These are phyloP conservation scores for Agrochola macilenta DNA, from an alignment of 2,888 invertebrate species.

Conservation along the genomic window DNA sequence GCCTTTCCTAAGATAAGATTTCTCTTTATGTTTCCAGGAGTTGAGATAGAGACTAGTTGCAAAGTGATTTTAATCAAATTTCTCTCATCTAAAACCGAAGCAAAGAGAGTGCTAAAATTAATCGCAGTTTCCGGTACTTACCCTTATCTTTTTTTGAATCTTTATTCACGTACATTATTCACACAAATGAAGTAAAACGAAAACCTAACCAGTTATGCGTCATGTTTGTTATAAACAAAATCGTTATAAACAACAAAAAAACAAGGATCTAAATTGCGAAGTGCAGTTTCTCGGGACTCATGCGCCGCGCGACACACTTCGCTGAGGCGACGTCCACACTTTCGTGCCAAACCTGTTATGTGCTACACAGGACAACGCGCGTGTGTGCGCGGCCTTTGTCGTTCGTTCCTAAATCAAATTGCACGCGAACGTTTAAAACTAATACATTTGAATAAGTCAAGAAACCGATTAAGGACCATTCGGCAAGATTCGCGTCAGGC, in stretches of 20 bases:
- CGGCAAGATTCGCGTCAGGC: slow-evolving; percentile 42
- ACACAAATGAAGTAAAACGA: slow-evolving; percentile 53
- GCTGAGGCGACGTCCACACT: slow-evolving; percentile 72
- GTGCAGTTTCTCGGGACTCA: slow-evolving; percentile 69
- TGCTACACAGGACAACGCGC: slow-evolving; percentile 45
- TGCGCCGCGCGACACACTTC: slow-evolving; percentile 75
- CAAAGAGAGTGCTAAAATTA: slow-evolving; percentile 13
- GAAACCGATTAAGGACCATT: slow-evolving; percentile 61
- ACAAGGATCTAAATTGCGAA: slow-evolving; percentile 70
- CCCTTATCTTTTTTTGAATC: slow-evolving; percentile 21
- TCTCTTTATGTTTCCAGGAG: background rate
- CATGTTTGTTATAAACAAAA: slow-evolving; percentile 67
- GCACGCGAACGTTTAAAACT: slow-evolving; percentile 66
- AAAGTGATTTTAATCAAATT: background rate
- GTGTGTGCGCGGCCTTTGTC: slow-evolving; percentile 68
- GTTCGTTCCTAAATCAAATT: slow-evolving; percentile 78
- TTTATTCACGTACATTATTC: slow-evolving; percentile 49
- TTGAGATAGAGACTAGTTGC: background rate
- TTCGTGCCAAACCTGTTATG: slow-evolving; percentile 78
- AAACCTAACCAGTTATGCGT: slow-evolving; percentile 56
- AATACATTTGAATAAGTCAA: slow-evolving; percentile 70
- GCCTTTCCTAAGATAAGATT: background rate
- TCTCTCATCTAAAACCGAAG: background rate
- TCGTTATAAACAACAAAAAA: slow-evolving; percentile 66
- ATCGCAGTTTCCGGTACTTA: slow-evolving; percentile 5